Percentiles rank a stretch among this genome's conserved stretches.
Conservation (phyloP, 2,888 invertebrate species). For the Dryobotodes eremita region DNA sequence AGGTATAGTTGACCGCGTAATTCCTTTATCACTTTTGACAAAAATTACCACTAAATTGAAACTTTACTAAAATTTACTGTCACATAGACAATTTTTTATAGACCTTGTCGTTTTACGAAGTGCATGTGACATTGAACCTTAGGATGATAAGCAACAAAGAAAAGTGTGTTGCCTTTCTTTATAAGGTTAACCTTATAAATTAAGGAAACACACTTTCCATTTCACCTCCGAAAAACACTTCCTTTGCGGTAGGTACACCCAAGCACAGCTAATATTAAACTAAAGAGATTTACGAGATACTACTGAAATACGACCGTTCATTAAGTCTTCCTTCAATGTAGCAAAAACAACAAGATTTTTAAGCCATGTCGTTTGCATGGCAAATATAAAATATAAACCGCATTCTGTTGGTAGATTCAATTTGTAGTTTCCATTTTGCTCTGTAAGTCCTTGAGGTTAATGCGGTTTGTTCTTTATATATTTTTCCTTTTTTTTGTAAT, state of each 20-base stretch:
- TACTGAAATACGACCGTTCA: conserved; percentile 2
- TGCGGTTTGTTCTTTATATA: conserved; percentile 6
- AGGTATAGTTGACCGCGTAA: too few species aligned
- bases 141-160: too few species aligned
- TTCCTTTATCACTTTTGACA: too few species aligned
- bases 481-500: neutral
- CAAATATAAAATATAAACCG: conserved; percentile 28
- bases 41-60: too few species aligned
- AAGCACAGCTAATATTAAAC: neutral
- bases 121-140: too few species aligned
- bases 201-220: neutral
- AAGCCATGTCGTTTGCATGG: conserved; percentile 35
- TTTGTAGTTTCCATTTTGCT: conserved; percentile 29
- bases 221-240: neutral
- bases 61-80: too few species aligned
- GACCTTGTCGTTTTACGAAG: too few species aligned
- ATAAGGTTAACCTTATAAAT: too few species aligned
- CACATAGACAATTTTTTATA: too few species aligned
- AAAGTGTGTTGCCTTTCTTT: too few species aligned
- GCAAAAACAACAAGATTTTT: conserved; percentile 24
- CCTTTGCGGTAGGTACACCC: neutral
- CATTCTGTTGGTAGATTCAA: conserved; percentile 17
- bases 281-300: neutral
- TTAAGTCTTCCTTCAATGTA: conserved; percentile 19
- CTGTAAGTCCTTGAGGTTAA: neutral